Base-by-base conservation (phyloP, 2,888 invertebrate genomes). In the Galerucella calmariensis region DNA sequence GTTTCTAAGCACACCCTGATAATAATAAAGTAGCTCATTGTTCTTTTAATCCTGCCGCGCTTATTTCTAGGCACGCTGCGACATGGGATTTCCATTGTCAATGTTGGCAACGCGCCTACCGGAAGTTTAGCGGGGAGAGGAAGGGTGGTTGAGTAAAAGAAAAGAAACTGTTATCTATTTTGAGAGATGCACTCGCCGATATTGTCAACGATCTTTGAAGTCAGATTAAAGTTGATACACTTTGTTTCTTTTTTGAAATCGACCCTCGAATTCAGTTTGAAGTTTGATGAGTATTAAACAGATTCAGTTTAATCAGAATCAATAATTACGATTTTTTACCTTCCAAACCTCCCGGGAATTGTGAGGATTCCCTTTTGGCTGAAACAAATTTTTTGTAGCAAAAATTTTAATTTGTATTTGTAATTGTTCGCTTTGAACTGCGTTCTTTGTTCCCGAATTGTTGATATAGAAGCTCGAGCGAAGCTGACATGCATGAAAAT, bases 1-100 rank as follows among this genome's bases (percentile, higher is more conserved):
- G 0, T 48, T 48, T 4, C 14, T 4, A 11, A 48, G 48, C 48
- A 48, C 48, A 48, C 48, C 48, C 46, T 1, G 44, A 35, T 61
- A 14, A 65, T 65, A 20, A 41, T 65, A 46, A 81, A 77, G 77
- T 79, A 63, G 51, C 69, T 48, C 81, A 83, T 84, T 84, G 83
- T 83, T 83, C 81, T 73, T 77, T 68, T 75, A 78, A 80, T 81
- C 78, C 78, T 75, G 75, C 51, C 75, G 75, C 74, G 74, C 80
- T 80, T 84, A 84, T 85, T 85, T 84, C 81, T 74, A 79, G 83
- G 77, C 81, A 77, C 72, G 72, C n/a, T 65, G 63, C 24, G 20
- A 56, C 77, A 82, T 82, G 84, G 85, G 85, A 85, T 86, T 86
- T 86, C 86, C 86, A 87, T 87, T 87, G 87, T 87, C 85, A 84